These are phyloP conservation scores for Crossocerus cetratus DNA, from an alignment of 2,888 invertebrate species.

Conservation along the genomic window DNA sequence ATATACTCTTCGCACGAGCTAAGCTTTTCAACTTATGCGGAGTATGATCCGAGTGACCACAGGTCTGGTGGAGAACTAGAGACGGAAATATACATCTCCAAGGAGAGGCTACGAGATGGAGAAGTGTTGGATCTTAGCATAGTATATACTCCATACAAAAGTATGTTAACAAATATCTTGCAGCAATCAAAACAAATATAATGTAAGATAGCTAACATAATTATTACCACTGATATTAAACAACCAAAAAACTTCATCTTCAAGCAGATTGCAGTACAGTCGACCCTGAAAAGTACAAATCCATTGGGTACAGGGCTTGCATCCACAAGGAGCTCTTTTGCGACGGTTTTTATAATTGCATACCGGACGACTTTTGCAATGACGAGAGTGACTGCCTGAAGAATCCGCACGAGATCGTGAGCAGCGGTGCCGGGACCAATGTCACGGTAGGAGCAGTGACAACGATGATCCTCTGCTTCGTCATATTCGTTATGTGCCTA, in stretches of 20 bases:
- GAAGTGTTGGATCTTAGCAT: slow-evolving; percentile 75
- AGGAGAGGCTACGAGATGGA: slow-evolving; percentile 62
- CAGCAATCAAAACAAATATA: not conserved
- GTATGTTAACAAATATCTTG: slow-evolving; percentile 59
- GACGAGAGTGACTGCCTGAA: slow-evolving; percentile 76
- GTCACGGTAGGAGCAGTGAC: slow-evolving; percentile 78
- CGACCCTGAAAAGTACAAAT: slow-evolving; percentile 56
- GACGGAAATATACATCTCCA: slow-evolving; percentile 76
- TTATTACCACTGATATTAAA: not conserved
- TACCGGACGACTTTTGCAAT: slow-evolving; percentile 71
- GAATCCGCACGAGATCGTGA: slow-evolving; percentile 44
- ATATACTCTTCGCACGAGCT: not conserved
- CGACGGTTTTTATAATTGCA: slow-evolving; percentile 78
- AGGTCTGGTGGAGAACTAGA: slow-evolving; percentile 69
- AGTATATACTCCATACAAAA: slow-evolving; percentile 77
- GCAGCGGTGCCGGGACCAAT: slow-evolving; percentile 71
- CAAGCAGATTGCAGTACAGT: slow-evolving; percentile 63
- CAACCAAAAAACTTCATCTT: slow-evolving; percentile 5
- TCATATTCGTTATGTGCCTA: slow-evolving; percentile 77
- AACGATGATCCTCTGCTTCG: slow-evolving; percentile 76
- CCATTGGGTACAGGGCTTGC: slow-evolving; percentile 68
- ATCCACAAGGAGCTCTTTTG: slow-evolving; percentile 76
- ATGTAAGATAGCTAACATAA: no score
- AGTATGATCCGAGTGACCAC: slow-evolving; percentile 34
- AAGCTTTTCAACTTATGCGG: slow-evolving; percentile 25